These are phyloP conservation scores for Glaucidium brasilianum DNA, from an alignment of 2,113 vertebrate genomes.

Conservation along the genomic window DNA sequence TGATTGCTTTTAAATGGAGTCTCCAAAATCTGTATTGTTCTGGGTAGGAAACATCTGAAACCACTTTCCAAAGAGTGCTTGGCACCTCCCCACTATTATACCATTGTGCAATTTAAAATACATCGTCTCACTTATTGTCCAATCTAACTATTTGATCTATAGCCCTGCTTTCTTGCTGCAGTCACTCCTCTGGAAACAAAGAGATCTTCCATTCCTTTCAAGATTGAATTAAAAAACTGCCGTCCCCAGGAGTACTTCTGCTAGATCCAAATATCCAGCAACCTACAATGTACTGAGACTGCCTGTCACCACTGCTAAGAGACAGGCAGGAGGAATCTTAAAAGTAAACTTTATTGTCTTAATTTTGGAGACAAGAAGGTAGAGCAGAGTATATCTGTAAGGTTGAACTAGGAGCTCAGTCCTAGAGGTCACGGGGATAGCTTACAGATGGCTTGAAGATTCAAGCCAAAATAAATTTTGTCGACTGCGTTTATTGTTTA, in stretches of 20 bases:
- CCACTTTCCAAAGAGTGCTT: conserved; percentile 17
- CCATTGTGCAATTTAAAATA: conserved; percentile 25
- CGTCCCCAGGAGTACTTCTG: background rate
- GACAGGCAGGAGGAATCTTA: background rate
- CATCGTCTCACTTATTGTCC: background rate
- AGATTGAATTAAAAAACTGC: background rate
- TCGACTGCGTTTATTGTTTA: background rate
- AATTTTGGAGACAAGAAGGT: background rate
- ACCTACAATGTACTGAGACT: background rate
- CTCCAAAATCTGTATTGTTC: conserved; percentile 39
- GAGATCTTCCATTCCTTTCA: background rate
- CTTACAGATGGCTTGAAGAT: background rate
- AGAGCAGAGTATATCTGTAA: background rate
- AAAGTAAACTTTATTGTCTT: background rate
- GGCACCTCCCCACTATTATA: conserved; percentile 3
- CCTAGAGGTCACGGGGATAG: background rate
- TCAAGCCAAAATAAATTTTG: background rate
- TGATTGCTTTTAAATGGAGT: conserved; percentile 38
- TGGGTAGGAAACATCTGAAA: conserved; percentile 52
- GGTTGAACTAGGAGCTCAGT: background rate
- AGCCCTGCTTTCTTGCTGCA: background rate
- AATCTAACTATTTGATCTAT: conserved; percentile 12
- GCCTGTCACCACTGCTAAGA: background rate
- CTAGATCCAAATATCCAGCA: background rate
- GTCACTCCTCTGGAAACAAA: background rate